Evolutionary conservation across 2,113 vertebrate species (phyloP).

Genomic region (Empidonax traillii): DNA sequence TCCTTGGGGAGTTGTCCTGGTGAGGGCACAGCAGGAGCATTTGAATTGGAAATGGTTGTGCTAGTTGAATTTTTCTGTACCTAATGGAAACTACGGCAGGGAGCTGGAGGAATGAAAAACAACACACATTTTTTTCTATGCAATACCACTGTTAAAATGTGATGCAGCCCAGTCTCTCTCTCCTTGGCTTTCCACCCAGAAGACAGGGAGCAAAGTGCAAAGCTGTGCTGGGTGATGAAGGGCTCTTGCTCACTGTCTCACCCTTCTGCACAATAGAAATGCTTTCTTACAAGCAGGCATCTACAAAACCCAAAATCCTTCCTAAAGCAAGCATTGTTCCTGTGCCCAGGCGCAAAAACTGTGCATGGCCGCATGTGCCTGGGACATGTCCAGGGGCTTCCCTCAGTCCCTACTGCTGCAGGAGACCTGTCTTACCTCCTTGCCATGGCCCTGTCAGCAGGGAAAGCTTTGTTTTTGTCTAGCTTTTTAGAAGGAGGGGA

Average conservation of each 20-base stretch:
- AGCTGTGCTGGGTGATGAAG: neutral
- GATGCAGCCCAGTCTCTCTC: neutral
- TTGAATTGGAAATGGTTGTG: conserved; percentile 1
- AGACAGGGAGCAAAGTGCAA: neutral
- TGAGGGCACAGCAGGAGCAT: conserved; percentile 11
- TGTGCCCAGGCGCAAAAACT: rapidly evolving
- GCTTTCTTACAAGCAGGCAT: neutral
- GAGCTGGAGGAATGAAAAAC: conserved; percentile 8
- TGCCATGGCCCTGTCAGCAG: rapidly evolving
- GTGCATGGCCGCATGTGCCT: neutral
- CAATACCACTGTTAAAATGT: rapidly evolving
- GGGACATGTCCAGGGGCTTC: neutral
- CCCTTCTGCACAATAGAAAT: neutral
- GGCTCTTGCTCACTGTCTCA: neutral
- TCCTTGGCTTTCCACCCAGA: neutral
- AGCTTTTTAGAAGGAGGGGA: neutral
- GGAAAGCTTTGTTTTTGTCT: neutral
- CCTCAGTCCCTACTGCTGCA: rapidly evolving
- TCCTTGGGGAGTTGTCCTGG: neutral
- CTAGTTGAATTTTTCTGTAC: conserved; percentile 4
- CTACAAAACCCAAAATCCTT: neutral
- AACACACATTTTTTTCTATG: neutral
- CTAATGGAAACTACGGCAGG: neutral
- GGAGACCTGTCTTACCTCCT: neutral
- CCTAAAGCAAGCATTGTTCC: rapidly evolving